phyloP scores from a whole-genome alignment of 2,797 vertebrate genomes.

The Squalus acanthias region DNA sequence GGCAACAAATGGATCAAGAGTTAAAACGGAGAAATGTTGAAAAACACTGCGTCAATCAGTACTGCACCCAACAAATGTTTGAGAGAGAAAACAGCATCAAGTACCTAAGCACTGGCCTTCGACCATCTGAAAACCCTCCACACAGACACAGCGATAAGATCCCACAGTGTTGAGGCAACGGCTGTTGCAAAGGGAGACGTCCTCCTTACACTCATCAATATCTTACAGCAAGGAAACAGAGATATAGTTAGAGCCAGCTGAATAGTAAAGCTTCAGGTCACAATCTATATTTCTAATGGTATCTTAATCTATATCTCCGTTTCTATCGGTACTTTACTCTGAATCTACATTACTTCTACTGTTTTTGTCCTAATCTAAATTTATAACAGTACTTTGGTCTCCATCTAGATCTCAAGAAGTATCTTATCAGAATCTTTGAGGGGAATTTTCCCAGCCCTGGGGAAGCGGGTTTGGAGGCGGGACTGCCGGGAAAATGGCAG shows the following conservation, averaged over 20 bases:
- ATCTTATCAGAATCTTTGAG: too few relatives aligned
- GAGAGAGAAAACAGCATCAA: background rate
- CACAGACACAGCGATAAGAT: conserved; percentile 15
- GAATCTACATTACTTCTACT: too few relatives aligned
- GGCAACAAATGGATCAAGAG: background rate
- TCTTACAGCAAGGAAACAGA: background rate
- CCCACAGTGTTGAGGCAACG: background rate
- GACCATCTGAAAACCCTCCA: background rate
- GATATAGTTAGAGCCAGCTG: background rate
- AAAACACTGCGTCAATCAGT: background rate
- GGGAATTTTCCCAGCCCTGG: too few relatives aligned
- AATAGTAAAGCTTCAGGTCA: too few relatives aligned
- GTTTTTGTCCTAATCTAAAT: too few relatives aligned
- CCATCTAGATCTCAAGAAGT: too few relatives aligned
- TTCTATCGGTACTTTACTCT: too few relatives aligned
- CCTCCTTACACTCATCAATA: conserved; percentile 26
- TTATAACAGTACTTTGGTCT: too few relatives aligned
- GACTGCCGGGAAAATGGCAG: too few relatives aligned
- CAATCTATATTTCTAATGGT: too few relatives aligned
- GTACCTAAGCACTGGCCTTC: background rate
- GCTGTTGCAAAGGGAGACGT: conserved; percentile 5
- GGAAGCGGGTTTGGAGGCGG: too few relatives aligned
- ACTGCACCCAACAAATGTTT: background rate
- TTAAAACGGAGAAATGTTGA: background rate
- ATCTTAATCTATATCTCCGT: too few relatives aligned